These are phyloP conservation scores for Distichodus sexfasciatus DNA, from an alignment of 2,797 vertebrate species.

Conservation along the genomic window DNA sequence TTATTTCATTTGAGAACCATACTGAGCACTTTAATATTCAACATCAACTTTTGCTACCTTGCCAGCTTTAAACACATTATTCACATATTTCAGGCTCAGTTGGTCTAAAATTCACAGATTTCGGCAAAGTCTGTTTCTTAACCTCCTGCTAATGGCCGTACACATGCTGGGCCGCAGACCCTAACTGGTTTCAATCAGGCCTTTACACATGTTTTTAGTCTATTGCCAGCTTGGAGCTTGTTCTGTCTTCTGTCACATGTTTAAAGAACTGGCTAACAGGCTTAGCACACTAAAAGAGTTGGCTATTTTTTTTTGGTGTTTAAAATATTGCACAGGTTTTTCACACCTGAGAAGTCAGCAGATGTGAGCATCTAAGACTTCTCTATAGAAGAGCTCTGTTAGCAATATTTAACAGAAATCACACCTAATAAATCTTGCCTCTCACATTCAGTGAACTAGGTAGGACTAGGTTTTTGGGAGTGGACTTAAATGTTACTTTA, in stretches of 20 bases:
- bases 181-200: constrained; percentile 3
- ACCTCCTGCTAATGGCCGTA: constrained; percentile 5
- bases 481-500: too few species aligned
- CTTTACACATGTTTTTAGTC: constrained; percentile 2
- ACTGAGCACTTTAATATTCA: too few species aligned
- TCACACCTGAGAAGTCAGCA: constrained; percentile 1
- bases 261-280: neutral
- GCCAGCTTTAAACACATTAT: too few species aligned
- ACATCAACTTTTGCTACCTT: too few species aligned
- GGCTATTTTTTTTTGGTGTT: neutral
- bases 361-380: neutral
- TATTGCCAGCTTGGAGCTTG: neutral
- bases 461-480: too few species aligned
- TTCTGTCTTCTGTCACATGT: neutral
- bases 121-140: neutral
- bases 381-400: neutral
- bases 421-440: too few species aligned
- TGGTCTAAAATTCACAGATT: too few species aligned
- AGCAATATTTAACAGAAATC: neutral
- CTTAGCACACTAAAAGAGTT: neutral
- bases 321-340: neutral
- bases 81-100: too few species aligned
- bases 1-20: too few species aligned
- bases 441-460: neutral
- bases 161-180: neutral